phyloP scores from a whole-genome alignment of 2,113 vertebrate species.

The Coreoperca whiteheadi region DNA sequence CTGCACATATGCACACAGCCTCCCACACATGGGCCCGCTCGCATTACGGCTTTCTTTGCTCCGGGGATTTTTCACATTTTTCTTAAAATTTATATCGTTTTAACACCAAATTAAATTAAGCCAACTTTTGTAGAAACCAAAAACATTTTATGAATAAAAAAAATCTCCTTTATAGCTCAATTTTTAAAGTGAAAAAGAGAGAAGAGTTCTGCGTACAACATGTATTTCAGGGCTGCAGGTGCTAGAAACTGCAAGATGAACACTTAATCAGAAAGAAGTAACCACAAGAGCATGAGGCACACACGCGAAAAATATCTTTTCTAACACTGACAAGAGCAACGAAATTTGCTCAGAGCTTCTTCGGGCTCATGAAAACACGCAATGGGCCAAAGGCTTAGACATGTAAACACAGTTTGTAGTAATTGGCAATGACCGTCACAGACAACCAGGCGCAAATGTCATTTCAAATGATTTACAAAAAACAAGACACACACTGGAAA shows the following conservation, averaged over 20 bases:
- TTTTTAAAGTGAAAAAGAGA: conserved; percentile 16
- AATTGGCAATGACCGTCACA: conserved; percentile 29
- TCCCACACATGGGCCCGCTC: conserved; percentile 63
- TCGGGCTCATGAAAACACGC: conserved; percentile 7
- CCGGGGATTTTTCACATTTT: conserved; percentile 37
- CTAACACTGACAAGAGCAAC: conserved; percentile 16
- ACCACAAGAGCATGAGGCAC: neutral
- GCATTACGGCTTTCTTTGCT: conserved; percentile 6
- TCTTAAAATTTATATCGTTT: conserved; percentile 39
- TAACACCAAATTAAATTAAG: conserved; percentile 22
- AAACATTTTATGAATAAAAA: neutral
- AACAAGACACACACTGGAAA: neutral
- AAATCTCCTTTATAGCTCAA: no score
- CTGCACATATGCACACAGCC: conserved; percentile 70
- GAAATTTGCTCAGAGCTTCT: conserved; percentile 2
- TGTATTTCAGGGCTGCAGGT: neutral
- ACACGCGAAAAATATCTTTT: conserved; percentile 2
- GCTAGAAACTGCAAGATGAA: conserved; percentile 21
- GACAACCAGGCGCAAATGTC: neutral
- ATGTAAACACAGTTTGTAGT: conserved; percentile 35
- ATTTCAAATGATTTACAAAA: conserved; percentile 1
- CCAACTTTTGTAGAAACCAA: neutral
- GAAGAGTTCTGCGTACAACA: neutral
- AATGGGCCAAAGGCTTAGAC: conserved; percentile 20
- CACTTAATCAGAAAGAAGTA: neutral